These are phyloP conservation scores for Anableps anableps DNA, from an alignment of 2,797 vertebrate species.

Conservation along the genomic window DNA sequence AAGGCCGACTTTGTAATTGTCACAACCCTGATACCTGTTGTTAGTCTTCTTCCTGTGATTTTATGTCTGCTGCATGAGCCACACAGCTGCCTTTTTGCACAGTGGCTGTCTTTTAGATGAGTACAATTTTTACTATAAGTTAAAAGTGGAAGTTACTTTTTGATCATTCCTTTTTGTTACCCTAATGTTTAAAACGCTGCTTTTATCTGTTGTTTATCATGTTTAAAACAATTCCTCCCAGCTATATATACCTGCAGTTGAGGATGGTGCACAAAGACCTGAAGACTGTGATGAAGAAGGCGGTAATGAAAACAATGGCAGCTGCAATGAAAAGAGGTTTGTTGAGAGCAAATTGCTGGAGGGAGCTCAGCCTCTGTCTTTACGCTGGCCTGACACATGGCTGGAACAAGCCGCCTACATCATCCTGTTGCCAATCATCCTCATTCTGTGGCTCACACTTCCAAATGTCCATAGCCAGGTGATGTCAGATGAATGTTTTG, in stretches of 20 bases:
- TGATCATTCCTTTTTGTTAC: background rate
- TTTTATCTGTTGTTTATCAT: background rate
- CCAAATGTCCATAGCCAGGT: slow-evolving; percentile 91
- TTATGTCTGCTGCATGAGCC: background rate
- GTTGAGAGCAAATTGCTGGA: slow-evolving; percentile 48
- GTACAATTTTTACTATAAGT: background rate
- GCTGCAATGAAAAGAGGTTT: slow-evolving; percentile 57
- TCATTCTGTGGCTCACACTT: slow-evolving; percentile 93
- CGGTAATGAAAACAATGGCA: slow-evolving; percentile 31
- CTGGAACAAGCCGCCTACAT: slow-evolving; percentile 89
- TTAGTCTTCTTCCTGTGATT: too few species aligned
- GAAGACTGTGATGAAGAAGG: slow-evolving; percentile 37
- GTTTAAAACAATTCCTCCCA: background rate
- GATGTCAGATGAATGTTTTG: slow-evolving; percentile 12
- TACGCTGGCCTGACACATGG: slow-evolving; percentile 88
- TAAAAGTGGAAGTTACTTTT: background rate
- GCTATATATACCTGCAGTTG: slow-evolving; percentile 55
- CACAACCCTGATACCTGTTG: too few species aligned
- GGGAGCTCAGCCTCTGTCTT: slow-evolving; percentile 85
- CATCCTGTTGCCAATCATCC: slow-evolving; percentile 89
- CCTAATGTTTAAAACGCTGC: background rate
- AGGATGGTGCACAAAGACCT: slow-evolving; percentile 56
- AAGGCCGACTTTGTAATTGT: too few species aligned
- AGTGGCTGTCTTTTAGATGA: background rate
- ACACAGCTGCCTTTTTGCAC: background rate